Conservation (phyloP, 1,140 invertebrate species). For the Pollicipes pollicipes region DNA sequence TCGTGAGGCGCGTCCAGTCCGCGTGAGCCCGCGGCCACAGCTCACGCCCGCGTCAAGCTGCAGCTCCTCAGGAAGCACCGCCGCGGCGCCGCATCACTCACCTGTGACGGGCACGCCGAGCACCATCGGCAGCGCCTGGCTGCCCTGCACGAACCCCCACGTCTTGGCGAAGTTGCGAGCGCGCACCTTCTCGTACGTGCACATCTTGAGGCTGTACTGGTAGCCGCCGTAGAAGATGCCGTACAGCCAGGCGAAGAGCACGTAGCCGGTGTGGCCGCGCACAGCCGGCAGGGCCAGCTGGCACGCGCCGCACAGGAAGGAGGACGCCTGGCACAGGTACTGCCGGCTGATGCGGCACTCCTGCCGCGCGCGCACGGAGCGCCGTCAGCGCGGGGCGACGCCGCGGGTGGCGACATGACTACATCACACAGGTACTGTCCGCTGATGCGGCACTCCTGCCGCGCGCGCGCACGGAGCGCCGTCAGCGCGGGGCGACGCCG, state of each 20-base stretch:
- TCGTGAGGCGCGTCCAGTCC: too few species aligned
- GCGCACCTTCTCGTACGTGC: constrained; percentile 60
- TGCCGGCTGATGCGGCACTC: constrained; percentile 68
- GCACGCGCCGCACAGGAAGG: constrained; percentile 52
- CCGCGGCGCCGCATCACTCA: constrained; percentile 10
- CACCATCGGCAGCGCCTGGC: constrained; percentile 60
- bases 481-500: too few species aligned
- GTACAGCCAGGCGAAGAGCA: constrained; percentile 27
- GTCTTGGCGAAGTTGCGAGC: constrained; percentile 68
- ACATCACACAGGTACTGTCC: too few species aligned
- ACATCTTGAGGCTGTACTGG: constrained; percentile 64
- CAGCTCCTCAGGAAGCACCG: too few species aligned
- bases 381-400: too few species aligned
- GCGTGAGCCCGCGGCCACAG: too few species aligned
- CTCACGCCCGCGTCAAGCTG: too few species aligned
- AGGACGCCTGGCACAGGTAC: constrained; percentile 55
- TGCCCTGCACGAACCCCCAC: constrained; percentile 70
- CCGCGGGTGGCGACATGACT: too few species aligned
- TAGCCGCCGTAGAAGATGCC: constrained; percentile 34
- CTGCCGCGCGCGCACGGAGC: constrained; percentile 36
- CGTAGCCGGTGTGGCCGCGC: constrained; percentile 21
- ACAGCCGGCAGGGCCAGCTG: constrained; percentile 60
- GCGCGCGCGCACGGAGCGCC: too few species aligned
- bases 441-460: too few species aligned
- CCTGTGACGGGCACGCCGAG: constrained; percentile 61